phyloP scores from a whole-genome alignment of 2,797 vertebrate genomes.

The Anomalospiza imberbis region DNA sequence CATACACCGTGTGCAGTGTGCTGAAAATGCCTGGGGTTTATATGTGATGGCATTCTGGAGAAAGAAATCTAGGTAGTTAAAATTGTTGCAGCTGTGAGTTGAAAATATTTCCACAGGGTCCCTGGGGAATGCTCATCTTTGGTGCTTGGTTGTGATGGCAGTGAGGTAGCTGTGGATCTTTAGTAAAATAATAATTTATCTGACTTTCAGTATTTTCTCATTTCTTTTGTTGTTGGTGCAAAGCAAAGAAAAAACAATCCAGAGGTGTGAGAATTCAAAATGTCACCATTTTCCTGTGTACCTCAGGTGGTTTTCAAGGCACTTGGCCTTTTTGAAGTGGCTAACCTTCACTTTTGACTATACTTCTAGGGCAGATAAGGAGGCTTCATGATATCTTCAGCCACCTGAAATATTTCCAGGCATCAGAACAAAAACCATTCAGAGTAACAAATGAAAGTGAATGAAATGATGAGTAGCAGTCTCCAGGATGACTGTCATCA shows the following conservation, averaged over 20 bases:
- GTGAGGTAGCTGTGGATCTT: neutral
- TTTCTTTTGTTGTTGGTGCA: neutral
- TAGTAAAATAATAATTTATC: neutral
- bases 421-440: neutral
- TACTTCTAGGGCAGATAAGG: neutral
- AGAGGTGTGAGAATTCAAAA: neutral
- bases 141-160: neutral
- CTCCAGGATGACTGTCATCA: neutral
- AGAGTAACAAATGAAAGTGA: neutral
- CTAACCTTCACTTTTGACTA: neutral
- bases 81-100: neutral
- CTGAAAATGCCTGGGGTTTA: neutral
- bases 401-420: neutral
- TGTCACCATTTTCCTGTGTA: neutral
- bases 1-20: neutral
- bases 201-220: neutral
- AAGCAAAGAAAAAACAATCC: neutral
- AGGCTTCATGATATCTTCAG: neutral
- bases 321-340: neutral
- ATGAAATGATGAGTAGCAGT: neutral
- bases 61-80: neutral
- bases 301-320: neutral
- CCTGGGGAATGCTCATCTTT: neutral
- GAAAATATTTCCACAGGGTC: neutral
- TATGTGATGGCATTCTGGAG: neutral